Percentiles rank a stretch among this genome's conserved stretches.
These are phyloP conservation scores for Megaceryle torquata DNA, from an alignment of 2,113 vertebrate species.

Conservation along the genomic window DNA sequence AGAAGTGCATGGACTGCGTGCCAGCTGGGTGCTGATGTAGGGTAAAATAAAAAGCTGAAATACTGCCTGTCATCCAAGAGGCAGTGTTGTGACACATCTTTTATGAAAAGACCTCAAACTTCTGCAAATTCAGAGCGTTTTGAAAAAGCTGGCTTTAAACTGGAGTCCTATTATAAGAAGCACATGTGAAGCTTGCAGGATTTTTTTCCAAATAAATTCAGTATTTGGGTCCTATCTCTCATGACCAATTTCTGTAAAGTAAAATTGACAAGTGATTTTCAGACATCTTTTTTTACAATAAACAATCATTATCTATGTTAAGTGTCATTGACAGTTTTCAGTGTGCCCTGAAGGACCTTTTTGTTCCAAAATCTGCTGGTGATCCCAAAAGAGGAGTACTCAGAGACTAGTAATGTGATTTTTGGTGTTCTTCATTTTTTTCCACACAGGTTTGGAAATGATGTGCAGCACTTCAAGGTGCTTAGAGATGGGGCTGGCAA, in stretches of 20 bases:
- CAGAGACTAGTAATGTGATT: not conserved
- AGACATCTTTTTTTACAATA: not conserved
- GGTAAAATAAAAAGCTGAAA: not conserved
- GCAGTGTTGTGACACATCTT: not conserved
- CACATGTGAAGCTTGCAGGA: not conserved
- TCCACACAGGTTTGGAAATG: constrained; percentile 89
- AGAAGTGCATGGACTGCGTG: not conserved
- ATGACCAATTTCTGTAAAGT: not conserved
- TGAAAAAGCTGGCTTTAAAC: not conserved
- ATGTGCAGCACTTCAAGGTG: constrained; percentile 99
- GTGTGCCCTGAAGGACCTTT: not conserved
- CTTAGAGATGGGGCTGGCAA: constrained; percentile 97
- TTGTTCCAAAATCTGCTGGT: not conserved
- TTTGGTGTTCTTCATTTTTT: not conserved
- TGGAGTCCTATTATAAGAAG: not conserved
- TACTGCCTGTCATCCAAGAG: not conserved
- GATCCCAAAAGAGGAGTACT: not conserved
- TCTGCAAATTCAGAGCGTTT: not conserved
- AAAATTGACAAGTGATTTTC: not conserved
- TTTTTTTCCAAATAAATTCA: not conserved
- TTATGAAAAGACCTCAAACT: not conserved
- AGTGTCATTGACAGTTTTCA: not conserved
- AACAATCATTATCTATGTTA: not conserved
- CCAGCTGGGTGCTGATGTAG: not conserved
- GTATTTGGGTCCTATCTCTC: not conserved